These are phyloP conservation scores for Nestor notabilis DNA, from an alignment of 2,113 vertebrate genomes.

Conservation along the genomic window DNA sequence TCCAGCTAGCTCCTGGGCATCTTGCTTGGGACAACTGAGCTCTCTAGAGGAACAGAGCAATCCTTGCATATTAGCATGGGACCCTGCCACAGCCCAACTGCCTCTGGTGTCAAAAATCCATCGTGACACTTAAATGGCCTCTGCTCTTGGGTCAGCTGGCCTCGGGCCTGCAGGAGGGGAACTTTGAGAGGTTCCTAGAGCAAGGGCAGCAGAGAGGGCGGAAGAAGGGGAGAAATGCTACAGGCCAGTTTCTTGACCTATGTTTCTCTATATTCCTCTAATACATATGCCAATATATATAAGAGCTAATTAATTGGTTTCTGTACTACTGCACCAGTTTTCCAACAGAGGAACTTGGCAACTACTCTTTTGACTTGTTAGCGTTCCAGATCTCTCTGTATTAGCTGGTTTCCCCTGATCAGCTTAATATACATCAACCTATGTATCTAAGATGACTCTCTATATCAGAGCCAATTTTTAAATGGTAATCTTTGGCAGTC, in stretches of 20 bases:
- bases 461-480: not conserved
- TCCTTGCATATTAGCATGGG: not conserved
- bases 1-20: not conserved
- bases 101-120: fast-evolving
- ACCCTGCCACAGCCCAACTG: not conserved
- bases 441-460: not conserved
- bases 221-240: not conserved
- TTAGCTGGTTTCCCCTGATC: not conserved
- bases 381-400: not conserved
- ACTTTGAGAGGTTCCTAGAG: not conserved
- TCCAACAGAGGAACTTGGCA: not conserved
- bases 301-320: not conserved
- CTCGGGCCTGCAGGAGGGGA: not conserved
- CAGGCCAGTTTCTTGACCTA: not conserved
- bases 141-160: not conserved
- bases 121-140: not conserved
- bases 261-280: not conserved
- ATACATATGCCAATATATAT: not conserved
- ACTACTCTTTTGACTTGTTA: not conserved
- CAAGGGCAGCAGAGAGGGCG: not conserved
- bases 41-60: not conserved
- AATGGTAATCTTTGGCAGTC: not conserved
- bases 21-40: not conserved
- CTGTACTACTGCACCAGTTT: not conserved
- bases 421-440: not conserved